Evolutionary conservation across 1,140 invertebrate species (phyloP), one percentile per base, ranked within the genome.

Genomic region (Piezodorus guildinii): DNA sequence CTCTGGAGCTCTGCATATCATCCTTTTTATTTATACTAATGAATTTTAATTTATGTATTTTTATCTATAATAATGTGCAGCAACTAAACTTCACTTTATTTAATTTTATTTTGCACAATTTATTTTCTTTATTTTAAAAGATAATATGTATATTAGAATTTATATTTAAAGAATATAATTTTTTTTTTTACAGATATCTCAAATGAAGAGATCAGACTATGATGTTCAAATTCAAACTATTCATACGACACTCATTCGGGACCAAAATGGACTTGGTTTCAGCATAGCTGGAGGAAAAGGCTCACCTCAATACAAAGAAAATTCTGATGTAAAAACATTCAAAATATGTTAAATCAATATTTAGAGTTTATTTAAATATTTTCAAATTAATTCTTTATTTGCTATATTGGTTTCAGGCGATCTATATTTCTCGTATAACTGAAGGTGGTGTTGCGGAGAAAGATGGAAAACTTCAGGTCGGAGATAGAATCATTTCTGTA

Each of bases 211-310:
- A 15, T 56, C 52, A 9, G 52, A 56, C 23, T 56, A 56, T 56
- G 73, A 74, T 43, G 54, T 71, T 12, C 65, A 69, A 71, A 85
- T 81, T 68, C 80, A 90, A 72, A 78, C 86, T 65, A 79, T 96
- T 25, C 87, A 91, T 72, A 92, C 90, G n/a, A 93, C 89, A 3
- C 77, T 96, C 52, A 90, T 91, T 66, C 79, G 92, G 68, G 92
- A 96, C 76, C 87, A 91, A 65, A 88, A 90, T 71, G 88, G 88
- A 61, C 80, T 98, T 54, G 94, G 94, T 62, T 96, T 98, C 76
- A 95, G 91, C 74, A 96, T 97, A 74, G 91, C 91, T 6, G 93
- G 93, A 54, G 93, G 92, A n/a, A 86, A 89, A 76, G 91, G 91
- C 49, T 92, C 90, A 25, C 84, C 88, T 25, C 83, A 90, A 1